Percentiles rank a stretch among this genome's conserved stretches.
phyloP scores from a whole-genome alignment of 2,888 invertebrate species.

The Troilus luridus region DNA sequence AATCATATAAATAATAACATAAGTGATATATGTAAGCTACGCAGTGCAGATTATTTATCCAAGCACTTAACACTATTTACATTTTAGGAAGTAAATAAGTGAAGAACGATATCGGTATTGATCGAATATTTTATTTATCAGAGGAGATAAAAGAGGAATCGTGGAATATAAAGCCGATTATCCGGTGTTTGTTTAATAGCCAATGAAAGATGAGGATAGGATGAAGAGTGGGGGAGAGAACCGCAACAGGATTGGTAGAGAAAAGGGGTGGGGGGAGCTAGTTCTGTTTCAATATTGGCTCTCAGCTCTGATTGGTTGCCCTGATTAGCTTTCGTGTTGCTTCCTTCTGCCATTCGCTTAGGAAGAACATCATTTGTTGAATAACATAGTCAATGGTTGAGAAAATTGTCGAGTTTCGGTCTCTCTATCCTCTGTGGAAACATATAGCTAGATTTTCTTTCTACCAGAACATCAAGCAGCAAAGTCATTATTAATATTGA shows the following conservation, averaged over 20 bases:
- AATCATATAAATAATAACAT: too few relatives aligned
- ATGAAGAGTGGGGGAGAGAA: not conserved
- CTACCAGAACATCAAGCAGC: too few relatives aligned
- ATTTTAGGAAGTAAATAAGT: not conserved
- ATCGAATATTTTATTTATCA: not conserved
- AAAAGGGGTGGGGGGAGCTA: not conserved
- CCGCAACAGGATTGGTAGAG: not conserved
- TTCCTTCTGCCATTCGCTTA: not conserved
- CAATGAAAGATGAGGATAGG: slow-evolving; percentile 27
- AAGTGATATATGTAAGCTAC: too few relatives aligned
- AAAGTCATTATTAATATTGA: too few relatives aligned
- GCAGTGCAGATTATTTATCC: too few relatives aligned
- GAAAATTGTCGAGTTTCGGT: not conserved
- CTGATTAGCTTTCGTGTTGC: slow-evolving; percentile 30
- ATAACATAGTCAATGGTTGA: not conserved
- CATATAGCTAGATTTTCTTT: too few relatives aligned
- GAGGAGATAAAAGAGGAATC: not conserved
- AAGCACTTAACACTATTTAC: not conserved
- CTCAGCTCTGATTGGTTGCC: not conserved
- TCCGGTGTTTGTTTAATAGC: slow-evolving; percentile 24
- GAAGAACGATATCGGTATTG: not conserved
- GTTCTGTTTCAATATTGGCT: slow-evolving; percentile 37
- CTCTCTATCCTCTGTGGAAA: too few relatives aligned
- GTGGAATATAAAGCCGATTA: slow-evolving; percentile 34
- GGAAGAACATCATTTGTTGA: not conserved